phyloP scores from a whole-genome alignment of 2,797 vertebrate species.

The Natrix natrix region DNA sequence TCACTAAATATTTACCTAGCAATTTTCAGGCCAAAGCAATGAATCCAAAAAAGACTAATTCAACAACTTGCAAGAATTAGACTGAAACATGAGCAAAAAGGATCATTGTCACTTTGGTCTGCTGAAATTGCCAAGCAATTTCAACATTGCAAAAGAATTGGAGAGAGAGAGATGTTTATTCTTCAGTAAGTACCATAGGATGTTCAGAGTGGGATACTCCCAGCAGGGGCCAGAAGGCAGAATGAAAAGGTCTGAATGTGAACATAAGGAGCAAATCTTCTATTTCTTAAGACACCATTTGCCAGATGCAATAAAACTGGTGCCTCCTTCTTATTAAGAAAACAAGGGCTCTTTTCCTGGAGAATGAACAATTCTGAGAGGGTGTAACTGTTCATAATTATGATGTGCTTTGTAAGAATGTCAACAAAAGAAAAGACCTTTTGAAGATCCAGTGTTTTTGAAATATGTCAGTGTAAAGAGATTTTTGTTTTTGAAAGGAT shows the following conservation, averaged over 20 bases:
- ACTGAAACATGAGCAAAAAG: neutral
- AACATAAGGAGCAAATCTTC: conserved; percentile 14
- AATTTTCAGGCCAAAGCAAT: neutral
- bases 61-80: neutral
- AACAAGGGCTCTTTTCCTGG: conserved; percentile 17
- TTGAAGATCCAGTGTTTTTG: conserved; percentile 16
- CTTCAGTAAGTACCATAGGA: conserved; percentile 4
- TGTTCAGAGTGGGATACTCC: conserved; percentile 11
- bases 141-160: neutral
- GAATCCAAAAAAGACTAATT: neutral
- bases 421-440: conserved; percentile 25
- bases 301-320: conserved; percentile 20
- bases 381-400: conserved; percentile 38
- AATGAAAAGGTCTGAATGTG: conserved; percentile 11
- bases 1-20: neutral
- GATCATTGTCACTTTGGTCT: neutral
- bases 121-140: neutral
- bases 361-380: conserved; percentile 16
- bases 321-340: conserved; percentile 21
- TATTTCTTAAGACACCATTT: neutral
- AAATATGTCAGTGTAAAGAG: neutral
- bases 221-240: conserved; percentile 11
- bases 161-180: neutral
- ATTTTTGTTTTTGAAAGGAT: neutral
- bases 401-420: conserved; percentile 25